A percentile compares a stretch with the other conserved stretches of the same genome.
phyloP scores from a whole-genome alignment of 2,113 vertebrate genomes.

The Pipa parva region DNA sequence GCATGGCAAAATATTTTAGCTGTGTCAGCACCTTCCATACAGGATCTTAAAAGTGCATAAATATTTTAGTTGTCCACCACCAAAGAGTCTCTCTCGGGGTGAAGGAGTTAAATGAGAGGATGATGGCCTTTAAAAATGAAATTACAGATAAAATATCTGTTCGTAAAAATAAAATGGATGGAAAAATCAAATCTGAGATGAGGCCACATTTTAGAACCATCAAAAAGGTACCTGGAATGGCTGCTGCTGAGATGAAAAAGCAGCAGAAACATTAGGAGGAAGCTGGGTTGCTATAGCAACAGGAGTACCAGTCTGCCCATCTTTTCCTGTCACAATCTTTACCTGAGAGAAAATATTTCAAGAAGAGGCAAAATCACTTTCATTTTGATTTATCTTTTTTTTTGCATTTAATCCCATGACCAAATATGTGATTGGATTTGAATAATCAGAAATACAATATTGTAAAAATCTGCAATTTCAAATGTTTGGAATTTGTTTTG shows the following conservation, averaged over 20 bases:
- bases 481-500: background rate
- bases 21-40: background rate
- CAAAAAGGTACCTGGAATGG: constrained; percentile 84
- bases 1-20: background rate
- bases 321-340: constrained; percentile 93
- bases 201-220: constrained; percentile 68
- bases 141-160: constrained; percentile 23
- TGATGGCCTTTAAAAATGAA: constrained; percentile 36
- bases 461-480: background rate
- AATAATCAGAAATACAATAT: constrained; percentile 12
- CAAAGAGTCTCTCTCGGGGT: constrained; percentile 23
- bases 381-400: constrained; percentile 24
- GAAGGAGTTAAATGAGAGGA: constrained; percentile 34
- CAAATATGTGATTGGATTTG: background rate
- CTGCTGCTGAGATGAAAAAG: constrained; percentile 82
- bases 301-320: constrained; percentile 91
- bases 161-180: constrained; percentile 28
- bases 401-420: background rate
- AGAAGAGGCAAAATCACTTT: constrained; percentile 46
- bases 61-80: constrained; percentile 2
- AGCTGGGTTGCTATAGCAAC: constrained; percentile 96
- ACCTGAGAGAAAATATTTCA: constrained; percentile 77
- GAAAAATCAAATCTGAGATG: constrained; percentile 58
- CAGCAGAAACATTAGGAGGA: constrained; percentile 92
- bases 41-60: background rate